Base-by-base conservation (phyloP, 2,888 invertebrate species). In the Nephrocerus scutellatus region DNA sequence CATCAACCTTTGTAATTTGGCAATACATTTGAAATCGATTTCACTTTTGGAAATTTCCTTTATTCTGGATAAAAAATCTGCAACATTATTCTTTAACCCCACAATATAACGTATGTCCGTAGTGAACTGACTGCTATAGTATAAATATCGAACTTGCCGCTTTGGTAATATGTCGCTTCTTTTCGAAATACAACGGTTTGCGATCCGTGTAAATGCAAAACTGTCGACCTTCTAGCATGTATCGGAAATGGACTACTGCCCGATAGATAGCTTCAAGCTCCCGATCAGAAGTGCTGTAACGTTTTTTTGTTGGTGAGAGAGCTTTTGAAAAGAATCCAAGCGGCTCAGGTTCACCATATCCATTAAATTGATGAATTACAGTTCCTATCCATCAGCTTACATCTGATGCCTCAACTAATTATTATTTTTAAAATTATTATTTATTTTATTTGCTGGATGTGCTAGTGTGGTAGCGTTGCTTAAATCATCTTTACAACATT, bases 281-380 rank as follows among this genome's bases (percentile, higher is more conserved):
- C 6, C 62, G 21, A 39, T 69, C 64, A 42, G 63, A 66, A 16
- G 53, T 56, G n/a, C 59, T 55, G 29, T 65, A 67, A 5, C 58
- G 60, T 9, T 20, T 32, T 41, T 68, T 55, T 0, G 60, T 39
- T 2, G 52, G 38, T 15, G 41, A 50, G 2, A 66, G 39, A 18
- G 59, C 60, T 33, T 46, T 47, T 2, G 62, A 63, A 37, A 58
- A 65, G 41, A 63, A 67, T 2, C 56, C 57, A 6, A 65, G 39
- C 0, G 63, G 63, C 45, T 62, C 40, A 57, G 57, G 60, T 2
- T 35, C 12, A 8, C 40, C 34, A 5, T 46, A 30, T 2, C 37
- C 36, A 0, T n/a, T n/a, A n/a, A 15, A 15, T 38, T 67, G 65
- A 30, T 68, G 60, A 9, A 69, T 36, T 0, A 56, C 60, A 2